Percentiles rank a stretch among this genome's conserved stretches.
Evolutionary conservation across 2,113 vertebrate genomes (phyloP).

Genomic region (Kryptolebias marmoratus): DNA sequence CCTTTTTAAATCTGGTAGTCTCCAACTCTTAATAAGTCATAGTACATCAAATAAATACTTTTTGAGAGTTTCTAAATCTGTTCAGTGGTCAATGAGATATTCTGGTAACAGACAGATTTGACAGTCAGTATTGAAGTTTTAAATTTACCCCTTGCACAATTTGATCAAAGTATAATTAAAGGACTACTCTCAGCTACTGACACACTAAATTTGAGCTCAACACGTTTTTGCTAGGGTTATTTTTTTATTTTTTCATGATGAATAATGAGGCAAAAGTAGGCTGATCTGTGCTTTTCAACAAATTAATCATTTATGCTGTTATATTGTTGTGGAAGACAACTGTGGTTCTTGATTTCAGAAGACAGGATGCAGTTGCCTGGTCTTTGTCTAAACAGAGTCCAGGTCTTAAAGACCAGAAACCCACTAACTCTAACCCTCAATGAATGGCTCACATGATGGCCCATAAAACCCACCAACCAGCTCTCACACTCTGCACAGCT

Average conservation of each 20-base stretch:
- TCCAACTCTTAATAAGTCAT: no score
- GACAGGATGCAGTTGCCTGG: neutral
- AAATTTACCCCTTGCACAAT: no score
- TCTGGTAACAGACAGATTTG: no score
- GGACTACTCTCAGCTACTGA: no score
- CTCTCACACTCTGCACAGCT: conserved; percentile 39
- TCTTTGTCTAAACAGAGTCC: neutral
- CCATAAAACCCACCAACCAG: conserved; percentile 43
- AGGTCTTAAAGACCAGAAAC: neutral
- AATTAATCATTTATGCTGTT: conserved; percentile 1
- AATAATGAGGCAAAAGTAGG: neutral
- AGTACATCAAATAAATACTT: no score
- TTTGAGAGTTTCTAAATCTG: no score
- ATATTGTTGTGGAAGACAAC: neutral
- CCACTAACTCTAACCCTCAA: conserved; percentile 11
- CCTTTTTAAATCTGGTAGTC: no score
- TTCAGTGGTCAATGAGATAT: no score
- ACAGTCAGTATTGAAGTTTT: no score
- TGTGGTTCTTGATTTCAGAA: neutral
- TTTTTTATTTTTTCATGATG: neutral
- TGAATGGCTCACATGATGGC: conserved; percentile 34
- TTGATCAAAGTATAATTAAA: no score
- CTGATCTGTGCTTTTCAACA: neutral
- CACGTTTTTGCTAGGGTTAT: no score
- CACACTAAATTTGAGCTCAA: no score